These are phyloP conservation scores for Urocitellus parryii DNA, from an alignment of 2,113 vertebrate genomes.

Conservation along the genomic window DNA sequence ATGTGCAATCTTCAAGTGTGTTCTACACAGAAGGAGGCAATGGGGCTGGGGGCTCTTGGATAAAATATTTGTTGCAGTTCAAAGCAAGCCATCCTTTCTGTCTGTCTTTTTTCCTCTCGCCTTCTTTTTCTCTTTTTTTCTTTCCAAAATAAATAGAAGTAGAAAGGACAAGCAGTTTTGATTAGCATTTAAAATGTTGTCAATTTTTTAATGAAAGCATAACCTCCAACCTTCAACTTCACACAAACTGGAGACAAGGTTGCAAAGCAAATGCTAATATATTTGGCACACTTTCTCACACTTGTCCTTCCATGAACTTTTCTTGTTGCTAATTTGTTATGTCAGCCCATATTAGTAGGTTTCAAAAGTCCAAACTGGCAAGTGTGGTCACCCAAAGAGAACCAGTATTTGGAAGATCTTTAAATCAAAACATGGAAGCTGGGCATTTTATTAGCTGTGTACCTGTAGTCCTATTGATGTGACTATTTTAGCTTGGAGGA, in stretches of 20 bases:
- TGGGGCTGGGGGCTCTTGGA: slow-evolving; percentile 47
- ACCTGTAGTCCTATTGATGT: slow-evolving; percentile 27
- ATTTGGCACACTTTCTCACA: slow-evolving; percentile 83
- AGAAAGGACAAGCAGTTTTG: slow-evolving; percentile 88
- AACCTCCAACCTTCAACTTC: slow-evolving; percentile 89
- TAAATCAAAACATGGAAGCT: slow-evolving; percentile 61
- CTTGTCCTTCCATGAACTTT: slow-evolving; percentile 87
- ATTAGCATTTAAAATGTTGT: slow-evolving; percentile 90
- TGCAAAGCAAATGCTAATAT: slow-evolving; percentile 86
- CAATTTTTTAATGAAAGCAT: slow-evolving; percentile 89
- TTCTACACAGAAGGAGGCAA: slow-evolving; percentile 76
- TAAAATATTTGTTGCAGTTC: slow-evolving; percentile 82
- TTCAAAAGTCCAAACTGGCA: slow-evolving; percentile 79
- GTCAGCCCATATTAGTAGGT: slow-evolving; percentile 85
- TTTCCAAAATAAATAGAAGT: slow-evolving; percentile 83
- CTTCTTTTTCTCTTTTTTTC: not conserved
- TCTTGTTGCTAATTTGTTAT: slow-evolving; percentile 88
- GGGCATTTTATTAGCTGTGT: slow-evolving; percentile 66
- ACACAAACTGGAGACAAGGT: slow-evolving; percentile 84
- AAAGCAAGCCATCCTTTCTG: too few species aligned
- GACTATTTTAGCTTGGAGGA: not conserved
- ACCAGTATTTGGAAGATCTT: slow-evolving; percentile 78
- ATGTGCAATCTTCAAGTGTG: slow-evolving; percentile 82
- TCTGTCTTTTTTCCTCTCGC: too few species aligned
- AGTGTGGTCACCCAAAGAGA: slow-evolving; percentile 82